Percentiles rank a stretch among this genome's conserved stretches.
Evolutionary conservation across 1,140 invertebrate genomes (phyloP).

Genomic region (Trichonephila clavipes): DNA sequence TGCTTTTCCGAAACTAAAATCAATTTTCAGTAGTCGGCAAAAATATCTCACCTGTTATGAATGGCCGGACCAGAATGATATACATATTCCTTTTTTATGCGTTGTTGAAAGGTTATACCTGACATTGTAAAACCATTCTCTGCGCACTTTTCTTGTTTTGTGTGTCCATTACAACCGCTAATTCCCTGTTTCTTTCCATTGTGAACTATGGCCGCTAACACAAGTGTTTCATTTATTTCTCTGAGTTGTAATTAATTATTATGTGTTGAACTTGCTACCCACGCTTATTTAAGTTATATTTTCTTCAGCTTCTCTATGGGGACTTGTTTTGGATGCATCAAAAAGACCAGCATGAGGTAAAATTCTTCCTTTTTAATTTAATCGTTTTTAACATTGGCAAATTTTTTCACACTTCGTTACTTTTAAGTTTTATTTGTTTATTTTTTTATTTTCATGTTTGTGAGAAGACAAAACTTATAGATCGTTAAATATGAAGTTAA

Average conservation of each 20-base stretch:
- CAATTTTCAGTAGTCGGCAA: conserved; percentile 32
- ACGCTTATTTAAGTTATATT: conserved; percentile 11
- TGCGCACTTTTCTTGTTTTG: background rate
- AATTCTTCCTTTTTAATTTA: background rate
- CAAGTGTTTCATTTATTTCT: background rate
- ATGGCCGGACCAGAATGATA: conserved; percentile 39
- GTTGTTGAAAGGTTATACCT: conserved; percentile 15
- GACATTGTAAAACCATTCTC: conserved; percentile 18
- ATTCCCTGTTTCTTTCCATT: background rate
- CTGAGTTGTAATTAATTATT: conserved; percentile 1
- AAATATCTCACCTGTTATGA: conserved; percentile 33
- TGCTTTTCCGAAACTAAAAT: conserved; percentile 53
- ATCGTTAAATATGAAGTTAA: too few relatives aligned
- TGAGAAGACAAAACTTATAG: too few relatives aligned
- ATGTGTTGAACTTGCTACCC: background rate
- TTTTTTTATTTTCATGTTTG: too few relatives aligned
- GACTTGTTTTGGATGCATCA: conserved; percentile 51
- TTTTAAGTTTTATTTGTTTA: too few relatives aligned
- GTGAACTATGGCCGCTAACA: background rate
- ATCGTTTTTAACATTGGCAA: background rate
- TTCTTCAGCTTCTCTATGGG: conserved; percentile 54
- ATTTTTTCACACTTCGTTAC: too few relatives aligned
- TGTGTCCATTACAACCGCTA: background rate
- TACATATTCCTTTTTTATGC: conserved; percentile 13
- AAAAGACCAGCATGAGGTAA: conserved; percentile 44